A percentile compares a stretch with the other conserved stretches of the same genome.
These are phyloP conservation scores for Tachyglossus aculeatus DNA, from an alignment of 2,797 vertebrate species.

Conservation along the genomic window DNA sequence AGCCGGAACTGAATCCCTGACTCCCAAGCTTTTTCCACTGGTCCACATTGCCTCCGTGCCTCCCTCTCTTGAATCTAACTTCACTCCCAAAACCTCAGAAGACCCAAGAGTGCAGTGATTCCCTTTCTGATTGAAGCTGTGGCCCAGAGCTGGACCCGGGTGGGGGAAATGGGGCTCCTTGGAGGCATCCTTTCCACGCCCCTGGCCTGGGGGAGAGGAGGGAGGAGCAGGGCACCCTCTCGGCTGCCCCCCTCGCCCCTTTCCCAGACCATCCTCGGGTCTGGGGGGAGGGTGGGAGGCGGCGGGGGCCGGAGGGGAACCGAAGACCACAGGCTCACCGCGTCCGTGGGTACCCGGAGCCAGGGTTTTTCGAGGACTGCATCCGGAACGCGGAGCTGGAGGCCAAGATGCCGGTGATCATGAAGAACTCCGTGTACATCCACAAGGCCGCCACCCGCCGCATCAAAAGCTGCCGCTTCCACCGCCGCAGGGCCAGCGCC, in stretches of 20 bases:
- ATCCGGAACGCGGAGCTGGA: constrained; percentile 94
- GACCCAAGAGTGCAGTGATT: too few species aligned
- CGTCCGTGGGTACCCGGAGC: not conserved
- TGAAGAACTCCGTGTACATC: constrained; percentile 97
- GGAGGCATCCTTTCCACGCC: too few species aligned
- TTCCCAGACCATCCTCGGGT: not conserved
- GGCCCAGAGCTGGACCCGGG: too few species aligned
- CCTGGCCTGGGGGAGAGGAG: not conserved
- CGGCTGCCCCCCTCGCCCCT: not conserved
- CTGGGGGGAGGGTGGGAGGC: not conserved
- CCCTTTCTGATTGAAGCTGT: too few species aligned
- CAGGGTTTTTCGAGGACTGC: constrained; percentile 97
- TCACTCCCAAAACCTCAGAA: too few species aligned
- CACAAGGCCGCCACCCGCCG: constrained; percentile 92
- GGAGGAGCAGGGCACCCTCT: too few species aligned
- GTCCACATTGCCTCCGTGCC: too few species aligned
- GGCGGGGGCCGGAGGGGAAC: not conserved
- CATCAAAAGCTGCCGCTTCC: constrained; percentile 95
- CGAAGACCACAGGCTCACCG: accelerated
- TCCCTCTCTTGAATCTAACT: too few species aligned
- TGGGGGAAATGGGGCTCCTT: too few species aligned
- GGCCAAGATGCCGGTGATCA: constrained; percentile 94
- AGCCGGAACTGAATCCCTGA: too few species aligned
- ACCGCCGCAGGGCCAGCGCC: constrained; percentile 82
- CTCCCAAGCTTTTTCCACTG: too few species aligned